These are phyloP conservation scores for Noctua janthina DNA, from an alignment of 2,888 invertebrate genomes.

Conservation along the genomic window DNA sequence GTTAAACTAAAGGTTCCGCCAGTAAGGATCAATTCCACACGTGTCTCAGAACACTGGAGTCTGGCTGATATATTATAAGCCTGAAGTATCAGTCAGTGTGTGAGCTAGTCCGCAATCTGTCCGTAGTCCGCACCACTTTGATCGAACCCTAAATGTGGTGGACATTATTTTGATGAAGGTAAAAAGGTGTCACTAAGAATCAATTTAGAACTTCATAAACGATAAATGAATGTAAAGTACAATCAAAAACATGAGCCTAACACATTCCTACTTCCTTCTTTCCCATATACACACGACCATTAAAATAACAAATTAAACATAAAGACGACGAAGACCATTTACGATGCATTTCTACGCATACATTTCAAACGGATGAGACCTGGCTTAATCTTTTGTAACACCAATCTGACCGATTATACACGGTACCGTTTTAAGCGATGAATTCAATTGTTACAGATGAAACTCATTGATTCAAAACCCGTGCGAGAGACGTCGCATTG, in stretches of 20 bases:
- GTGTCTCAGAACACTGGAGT: too few relatives aligned
- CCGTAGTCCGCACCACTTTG: neutral
- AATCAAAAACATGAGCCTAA: neutral
- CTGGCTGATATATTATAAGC: neutral
- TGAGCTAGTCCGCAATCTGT: neutral
- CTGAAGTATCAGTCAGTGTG: neutral
- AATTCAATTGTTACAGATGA: slow-evolving; percentile 86
- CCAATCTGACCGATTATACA: slow-evolving; percentile 86
- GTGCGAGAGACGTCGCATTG: slow-evolving; percentile 84
- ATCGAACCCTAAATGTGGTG: neutral
- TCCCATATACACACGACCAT: slow-evolving; percentile 39
- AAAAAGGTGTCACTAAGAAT: slow-evolving; percentile 8
- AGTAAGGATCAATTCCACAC: neutral
- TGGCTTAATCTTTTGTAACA: slow-evolving; percentile 77
- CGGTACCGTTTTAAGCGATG: slow-evolving; percentile 82
- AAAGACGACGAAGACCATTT: slow-evolving; percentile 51
- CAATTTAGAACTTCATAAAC: neutral
- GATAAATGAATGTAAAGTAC: slow-evolving; percentile 12
- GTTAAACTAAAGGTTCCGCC: neutral
- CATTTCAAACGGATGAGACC: slow-evolving; percentile 69
- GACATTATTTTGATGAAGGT: neutral
- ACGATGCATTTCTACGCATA: slow-evolving; percentile 63
- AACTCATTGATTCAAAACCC: slow-evolving; percentile 83
- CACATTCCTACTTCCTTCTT: slow-evolving; percentile 29
- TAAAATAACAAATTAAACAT: slow-evolving; percentile 48